Base-by-base conservation (phyloP, 2,113 vertebrate genomes). In the Chamaetylas fuelleborni region DNA sequence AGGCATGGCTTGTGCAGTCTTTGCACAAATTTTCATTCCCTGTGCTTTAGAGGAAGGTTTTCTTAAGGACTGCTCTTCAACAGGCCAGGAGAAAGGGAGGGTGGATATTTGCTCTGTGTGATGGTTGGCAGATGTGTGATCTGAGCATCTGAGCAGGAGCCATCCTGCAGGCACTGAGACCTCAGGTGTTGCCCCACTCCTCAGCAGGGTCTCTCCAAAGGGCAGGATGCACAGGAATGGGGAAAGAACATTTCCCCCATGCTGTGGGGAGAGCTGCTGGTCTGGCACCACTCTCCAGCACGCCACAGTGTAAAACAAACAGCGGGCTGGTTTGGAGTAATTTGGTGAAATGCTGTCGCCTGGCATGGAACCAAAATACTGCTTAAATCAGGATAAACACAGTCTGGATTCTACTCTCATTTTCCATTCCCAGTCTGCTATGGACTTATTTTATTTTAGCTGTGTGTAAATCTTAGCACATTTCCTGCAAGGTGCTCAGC, bases 341-440 rank as follows among this genome's bases (percentile, higher is more conserved):
- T 97, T 93, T 95, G 92, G 84, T 94, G 72, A 90, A 93, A 95
- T 81, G 87, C 92, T 96, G 94, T 93, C 33, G 1, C 65, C 65
- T 97, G 96, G 96, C 90, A 6, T 12, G 28, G 60, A 88, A 93
- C 84, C 93, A 97, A 94, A 95, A 81, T 54, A 38, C 69, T 67
- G 91, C 95, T 96, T 92, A 95, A 96, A 90, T 95, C 93, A 96
- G 97, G 93, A 85, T 96, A 95, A 97, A 97, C 93, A 97, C 95
- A 96, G 95, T 91, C 94, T 97, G 95, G 96, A 93, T 96, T 95
- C 76, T 83, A 20, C 91, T 56, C 87, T 93, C 54, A 56, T 71
- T 91, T 92, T 88, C 80, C 80, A 74, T 87, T 94, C 80, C 69
- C 90, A 87, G 88, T 70, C 93, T 97, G 83, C 86, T 53, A 26